Base-by-base conservation (phyloP, 92 coral and sea anemone genomes). In the Parazoanthus swiftii region DNA sequence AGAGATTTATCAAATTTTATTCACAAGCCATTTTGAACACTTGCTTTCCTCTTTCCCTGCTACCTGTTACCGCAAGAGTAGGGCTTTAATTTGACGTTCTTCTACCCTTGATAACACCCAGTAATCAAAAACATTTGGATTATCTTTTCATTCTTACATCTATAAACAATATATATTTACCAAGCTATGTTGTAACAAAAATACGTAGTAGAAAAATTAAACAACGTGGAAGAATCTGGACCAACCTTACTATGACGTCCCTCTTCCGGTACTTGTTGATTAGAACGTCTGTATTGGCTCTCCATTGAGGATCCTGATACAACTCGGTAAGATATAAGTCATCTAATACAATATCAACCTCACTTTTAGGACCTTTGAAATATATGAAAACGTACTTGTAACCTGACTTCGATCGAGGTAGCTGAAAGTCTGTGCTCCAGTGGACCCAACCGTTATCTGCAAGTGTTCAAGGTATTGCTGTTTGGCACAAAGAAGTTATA, bases 391-490 rank as follows among this genome's bases (percentile, higher is more conserved):
- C 95, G 79, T 91, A 95, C 51, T 86, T 86, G 82, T 48, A 95
- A 13, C 98, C 92, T 8, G 58, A 50, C 78, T 66, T 87, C 9
- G 98, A 89, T 39, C 54, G 36, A 9, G 98, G 98, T 81, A 95
- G 88, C 91, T 93, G 89, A 86, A 95, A 95, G 70, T 93, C 90
- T 21, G 96, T 90, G 74, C 89, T 91, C 98, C 98, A 95, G 8
- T 73, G 90, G 21, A 95, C 94, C 98, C 98, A 95, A 9, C 93
- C 96, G 37, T 58, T 54, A 37, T 95, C 98, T 95, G 44, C 4
- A 85, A 79, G 79, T 11, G 18, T 46, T 42, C 36, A 75, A 23
- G 33, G 33, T 25, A 35, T 16, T 43, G 42, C 8, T 33, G 43
- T 35, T 74, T 38, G 0, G 16, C 26, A 33, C 18, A 37, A 14